A percentile compares a stretch with the other conserved stretches of the same genome.
phyloP scores from a whole-genome alignment of 2,113 vertebrate species.

The Arothron firmamentum region DNA sequence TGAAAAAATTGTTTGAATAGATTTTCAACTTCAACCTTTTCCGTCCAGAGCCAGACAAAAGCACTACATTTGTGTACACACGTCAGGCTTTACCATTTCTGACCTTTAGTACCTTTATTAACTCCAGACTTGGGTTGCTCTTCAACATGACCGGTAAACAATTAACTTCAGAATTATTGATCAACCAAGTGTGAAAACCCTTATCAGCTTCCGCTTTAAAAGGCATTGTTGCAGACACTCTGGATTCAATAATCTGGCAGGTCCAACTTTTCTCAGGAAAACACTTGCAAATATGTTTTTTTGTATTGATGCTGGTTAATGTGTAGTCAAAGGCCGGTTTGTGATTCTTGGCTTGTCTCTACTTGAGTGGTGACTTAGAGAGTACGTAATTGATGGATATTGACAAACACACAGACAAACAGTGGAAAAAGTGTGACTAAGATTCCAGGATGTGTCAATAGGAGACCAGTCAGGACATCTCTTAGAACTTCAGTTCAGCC shows the following conservation, averaged over 20 bases:
- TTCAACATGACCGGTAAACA: constrained; percentile 45
- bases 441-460: too few species aligned
- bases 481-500: too few species aligned
- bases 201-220: not conserved
- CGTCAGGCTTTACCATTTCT: constrained; percentile 2
- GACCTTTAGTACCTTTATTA: constrained; percentile 13
- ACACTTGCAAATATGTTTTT: too few species aligned
- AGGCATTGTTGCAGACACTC: constrained; percentile 2
- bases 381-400: not conserved
- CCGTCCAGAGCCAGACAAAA: not conserved
- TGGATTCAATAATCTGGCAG: not conserved
- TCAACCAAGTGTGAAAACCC: constrained; percentile 14
- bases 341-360: constrained; percentile 4
- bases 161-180: constrained; percentile 47
- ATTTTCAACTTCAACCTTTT: not conserved
- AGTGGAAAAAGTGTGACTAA: too few species aligned
- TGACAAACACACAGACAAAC: too few species aligned
- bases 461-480: too few species aligned
- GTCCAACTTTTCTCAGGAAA: not conserved
- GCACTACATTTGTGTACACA: not conserved
- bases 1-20: not conserved
- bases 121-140: constrained; percentile 28
- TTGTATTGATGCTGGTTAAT: too few species aligned
- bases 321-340: too few species aligned
- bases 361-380: not conserved